These are phyloP conservation scores for Procavia capensis DNA, from an alignment of 2,113 vertebrate species.

Conservation along the genomic window DNA sequence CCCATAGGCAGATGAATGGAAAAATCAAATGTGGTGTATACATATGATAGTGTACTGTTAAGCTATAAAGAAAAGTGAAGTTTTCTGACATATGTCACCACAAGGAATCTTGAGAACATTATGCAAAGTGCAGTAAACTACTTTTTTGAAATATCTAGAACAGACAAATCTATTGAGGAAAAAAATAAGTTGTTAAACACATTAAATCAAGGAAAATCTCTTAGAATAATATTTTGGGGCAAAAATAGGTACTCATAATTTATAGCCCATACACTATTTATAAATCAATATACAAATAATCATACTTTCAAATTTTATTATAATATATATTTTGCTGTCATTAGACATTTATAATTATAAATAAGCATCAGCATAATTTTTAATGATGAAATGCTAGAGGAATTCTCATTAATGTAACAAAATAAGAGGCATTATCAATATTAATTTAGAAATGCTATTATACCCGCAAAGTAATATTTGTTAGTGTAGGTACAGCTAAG, in stretches of 20 bases:
- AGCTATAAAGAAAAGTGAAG: too few relatives aligned
- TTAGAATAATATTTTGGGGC: background rate
- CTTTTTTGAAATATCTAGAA: too few relatives aligned
- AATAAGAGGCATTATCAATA: background rate
- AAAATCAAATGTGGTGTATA: too few relatives aligned
- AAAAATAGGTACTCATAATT: background rate
- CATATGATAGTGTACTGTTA: too few relatives aligned
- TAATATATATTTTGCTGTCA: background rate
- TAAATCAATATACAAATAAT: background rate
- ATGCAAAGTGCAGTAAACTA: too few relatives aligned
- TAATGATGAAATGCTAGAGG: background rate
- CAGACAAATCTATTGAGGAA: too few relatives aligned
- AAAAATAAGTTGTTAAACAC: too few relatives aligned
- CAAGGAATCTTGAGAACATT: too few relatives aligned
- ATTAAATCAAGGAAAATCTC: too few relatives aligned
- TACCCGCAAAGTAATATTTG: background rate
- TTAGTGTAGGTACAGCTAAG: too few relatives aligned
- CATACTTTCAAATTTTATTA: background rate
- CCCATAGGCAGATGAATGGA: too few relatives aligned
- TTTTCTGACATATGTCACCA: too few relatives aligned
- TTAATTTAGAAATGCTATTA: background rate
- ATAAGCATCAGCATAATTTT: background rate
- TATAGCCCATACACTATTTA: background rate
- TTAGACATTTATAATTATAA: background rate
- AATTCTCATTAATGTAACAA: background rate